Evolutionary conservation across 2,113 vertebrate genomes (phyloP), one percentile per base, ranked within the genome.

Genomic region (Syrmaticus mikado): DNA sequence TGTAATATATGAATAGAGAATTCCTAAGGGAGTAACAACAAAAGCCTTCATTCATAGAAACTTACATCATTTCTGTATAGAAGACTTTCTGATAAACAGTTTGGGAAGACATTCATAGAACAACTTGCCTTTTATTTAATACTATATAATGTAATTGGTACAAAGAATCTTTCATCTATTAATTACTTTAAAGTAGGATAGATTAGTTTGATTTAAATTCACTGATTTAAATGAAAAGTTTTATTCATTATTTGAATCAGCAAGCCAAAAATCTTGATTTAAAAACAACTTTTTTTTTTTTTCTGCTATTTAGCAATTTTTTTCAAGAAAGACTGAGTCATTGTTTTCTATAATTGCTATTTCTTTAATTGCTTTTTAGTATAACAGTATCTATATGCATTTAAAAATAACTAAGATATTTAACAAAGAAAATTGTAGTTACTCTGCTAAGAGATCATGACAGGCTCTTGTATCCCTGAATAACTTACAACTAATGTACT

Each of bases 171-270:
- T 92, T 87, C 41, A 80, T 83, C 58, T 89, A 64, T 25, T 62
- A 95, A 83, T 87, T 89, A 79, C 21, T 79, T 89, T 57, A 83
- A 89, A 71, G 64, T 82, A 85, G 43, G 71, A 68, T 48, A 94
- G 80, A 88, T 82, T 87, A 82, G 87, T 90, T 92, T 66, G 20
- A 94, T 94, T 79, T 66, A 71, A 95, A 85, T 87, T 78, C 66
- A 79, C 36, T 71, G 36, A 85, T 81, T 85, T 71, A 85, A 85
- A 53, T 62, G 66, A 88, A 88, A 4, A 79, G 66, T 79, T 90
- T 71, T 61, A 74, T 46, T 66, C 22, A n/a, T 55, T 71, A 53
- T 46, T 85, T 67, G 85, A 77, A 86, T 67, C 21, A 77, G 14
- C 10, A 87, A 82, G 21, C 17, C 60, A 38, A 82, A 92, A 74